Evolutionary conservation across 2,797 vertebrate genomes (phyloP), one percentile per base, ranked within the genome.

Genomic region (Pangasius krempfi): DNA sequence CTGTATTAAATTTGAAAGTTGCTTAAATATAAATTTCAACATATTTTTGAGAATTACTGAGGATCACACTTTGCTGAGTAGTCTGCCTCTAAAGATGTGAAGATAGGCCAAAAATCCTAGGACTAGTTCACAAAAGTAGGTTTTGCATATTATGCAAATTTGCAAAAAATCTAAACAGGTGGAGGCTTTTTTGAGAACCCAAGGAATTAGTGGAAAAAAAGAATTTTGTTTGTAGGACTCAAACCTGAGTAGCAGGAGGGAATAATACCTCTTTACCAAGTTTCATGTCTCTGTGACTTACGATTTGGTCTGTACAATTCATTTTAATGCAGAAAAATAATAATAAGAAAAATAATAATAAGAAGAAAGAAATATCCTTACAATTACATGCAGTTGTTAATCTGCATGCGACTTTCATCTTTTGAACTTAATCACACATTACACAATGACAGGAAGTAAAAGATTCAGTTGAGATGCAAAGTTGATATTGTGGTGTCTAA

Each of bases 401-500:
- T 12, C 7, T 60, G 20, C 1, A 47, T 64, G 13, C 25, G 10
- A 27, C n/a, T 82, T 44, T 44, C 5, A 44, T 16, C 13, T 18
- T 82, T 64, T 62, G 0, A 82, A 16, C 80, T 64, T 37, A 60
- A 7, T 27, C 56, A n/a, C 22, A 82, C 80, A 44, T 62, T 62
- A 40, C 37, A 52, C 82, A 84, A 50, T 50, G 40, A 12, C 16
- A 7, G 62, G 27, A 83, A n/a, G 25, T 64, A 25, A n/a, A 64
- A 37, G 50, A 66, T 68, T 82, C 37, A 25, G 27, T 3, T 68
- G 1, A 52, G 27, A 84, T 84, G 82, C 44, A 66, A 82, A 30
- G n/a, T n/a, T 62, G 79, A 82, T 66, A 50, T 30, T 84, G 6
- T 84, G 22, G 12, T 16, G 56, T 62, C 37, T 82, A 82, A 62